These are phyloP conservation scores for Melieria crassipennis DNA, from an alignment of 2,888 invertebrate species.

Conservation along the genomic window DNA sequence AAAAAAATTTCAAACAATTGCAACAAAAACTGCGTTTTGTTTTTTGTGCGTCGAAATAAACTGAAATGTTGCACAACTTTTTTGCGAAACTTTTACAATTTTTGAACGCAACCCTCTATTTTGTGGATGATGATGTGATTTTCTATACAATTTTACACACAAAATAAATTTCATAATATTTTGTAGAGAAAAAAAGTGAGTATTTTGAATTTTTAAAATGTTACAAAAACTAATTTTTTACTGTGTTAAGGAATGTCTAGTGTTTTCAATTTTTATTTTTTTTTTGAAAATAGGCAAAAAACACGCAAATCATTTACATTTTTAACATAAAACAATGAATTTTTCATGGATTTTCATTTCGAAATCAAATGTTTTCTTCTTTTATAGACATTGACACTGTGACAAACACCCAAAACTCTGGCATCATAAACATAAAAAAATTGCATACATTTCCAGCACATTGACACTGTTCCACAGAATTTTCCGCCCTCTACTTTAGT, in stretches of 20 bases:
- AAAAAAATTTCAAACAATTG: slow-evolving; percentile 1
- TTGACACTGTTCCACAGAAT: background rate
- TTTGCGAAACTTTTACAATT: slow-evolving; percentile 34
- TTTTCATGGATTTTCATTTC: slow-evolving; percentile 13
- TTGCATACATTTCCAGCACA: slow-evolving; percentile 7
- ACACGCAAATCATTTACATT: background rate
- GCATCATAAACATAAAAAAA: slow-evolving; percentile 1
- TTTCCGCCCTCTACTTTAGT: background rate
- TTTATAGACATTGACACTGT: background rate
- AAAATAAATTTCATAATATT: slow-evolving; percentile 47
- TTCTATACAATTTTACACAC: slow-evolving; percentile 34
- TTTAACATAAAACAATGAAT: slow-evolving; percentile 1
- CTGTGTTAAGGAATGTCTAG: background rate
- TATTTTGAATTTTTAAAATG: slow-evolving; percentile 48
- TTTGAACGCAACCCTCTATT: slow-evolving; percentile 43
- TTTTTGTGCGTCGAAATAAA: slow-evolving; percentile 14
- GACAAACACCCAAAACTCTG: background rate
- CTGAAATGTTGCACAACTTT: slow-evolving; percentile 28
- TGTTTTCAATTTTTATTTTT: background rate
- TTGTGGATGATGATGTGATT: slow-evolving; percentile 29
- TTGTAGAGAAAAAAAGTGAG: slow-evolving; percentile 66
- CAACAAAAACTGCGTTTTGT: slow-evolving; percentile 12
- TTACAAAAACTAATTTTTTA: background rate
- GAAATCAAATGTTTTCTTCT: background rate
- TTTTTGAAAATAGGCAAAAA: background rate